Percentiles rank a stretch among this genome's conserved stretches.
Evolutionary conservation across 2,888 invertebrate genomes (phyloP).

Genomic region (Esperia sulphurella): DNA sequence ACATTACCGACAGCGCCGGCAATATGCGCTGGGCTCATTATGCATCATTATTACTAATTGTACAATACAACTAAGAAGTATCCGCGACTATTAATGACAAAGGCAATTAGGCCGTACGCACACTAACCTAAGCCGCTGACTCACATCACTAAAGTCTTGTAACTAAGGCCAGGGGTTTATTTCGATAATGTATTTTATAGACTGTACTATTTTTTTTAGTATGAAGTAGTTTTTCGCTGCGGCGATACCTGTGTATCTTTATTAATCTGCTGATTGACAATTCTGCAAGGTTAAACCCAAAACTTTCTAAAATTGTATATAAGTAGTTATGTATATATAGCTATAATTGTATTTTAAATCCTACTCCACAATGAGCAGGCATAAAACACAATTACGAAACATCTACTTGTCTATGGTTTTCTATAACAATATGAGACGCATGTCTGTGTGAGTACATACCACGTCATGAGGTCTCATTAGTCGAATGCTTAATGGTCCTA

Average conservation of each 20-base stretch:
- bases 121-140: conserved; percentile 29
- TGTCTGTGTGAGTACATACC: not conserved
- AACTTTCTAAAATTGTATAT: too few relatives aligned
- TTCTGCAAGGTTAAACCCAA: too few relatives aligned
- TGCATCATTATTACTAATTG: conserved; percentile 77
- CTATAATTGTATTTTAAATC: too few relatives aligned
- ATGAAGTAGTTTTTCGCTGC: not conserved
- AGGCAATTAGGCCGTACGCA: conserved; percentile 74
- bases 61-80: conserved; percentile 75
- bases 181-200: conserved; percentile 9
- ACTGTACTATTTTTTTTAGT: not conserved
- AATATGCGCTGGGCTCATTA: conserved; percentile 56
- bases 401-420: too few relatives aligned
- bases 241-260: too few relatives aligned
- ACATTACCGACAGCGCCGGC: conserved; percentile 16
- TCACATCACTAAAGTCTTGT: conserved; percentile 1
- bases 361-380: not conserved
- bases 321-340: too few relatives aligned
- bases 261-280: too few relatives aligned
- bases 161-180: conserved; percentile 20
- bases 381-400: too few relatives aligned
- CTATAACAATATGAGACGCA: too few relatives aligned
- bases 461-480: conserved; percentile 56
- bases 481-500: conserved; percentile 65
- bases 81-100: conserved; percentile 78